Evolutionary conservation across 2,888 invertebrate genomes (phyloP).

Genomic region (Gnatocerus cornutus): DNA sequence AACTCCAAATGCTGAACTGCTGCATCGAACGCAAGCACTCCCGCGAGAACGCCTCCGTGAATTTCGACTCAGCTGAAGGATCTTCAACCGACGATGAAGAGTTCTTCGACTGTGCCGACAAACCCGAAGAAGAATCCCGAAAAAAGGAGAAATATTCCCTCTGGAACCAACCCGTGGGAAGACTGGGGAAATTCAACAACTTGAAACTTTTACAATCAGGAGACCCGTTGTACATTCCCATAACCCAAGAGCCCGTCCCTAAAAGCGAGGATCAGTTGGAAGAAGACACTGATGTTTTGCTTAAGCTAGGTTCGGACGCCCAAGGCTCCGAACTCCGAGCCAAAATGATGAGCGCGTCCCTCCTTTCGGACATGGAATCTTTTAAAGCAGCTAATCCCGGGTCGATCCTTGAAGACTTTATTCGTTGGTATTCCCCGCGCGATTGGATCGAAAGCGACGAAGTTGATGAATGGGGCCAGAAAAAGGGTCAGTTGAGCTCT

Average conservation of each 20-base stretch:
- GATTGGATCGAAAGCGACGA: slow-evolving; percentile 86
- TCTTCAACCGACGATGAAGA: slow-evolving; percentile 77
- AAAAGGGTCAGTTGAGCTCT: slow-evolving; percentile 82
- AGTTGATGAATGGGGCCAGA: slow-evolving; percentile 75
- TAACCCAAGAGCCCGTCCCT: slow-evolving; percentile 94
- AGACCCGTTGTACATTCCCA: slow-evolving; percentile 84
- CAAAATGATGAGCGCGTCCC: slow-evolving; percentile 94
- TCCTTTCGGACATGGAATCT: slow-evolving; percentile 98
- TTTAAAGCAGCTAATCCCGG: slow-evolving; percentile 99
- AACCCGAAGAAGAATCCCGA: slow-evolving; percentile 68
- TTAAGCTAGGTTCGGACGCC: slow-evolving; percentile 89
- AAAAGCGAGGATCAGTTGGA: slow-evolving; percentile 98
- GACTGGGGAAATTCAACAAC: slow-evolving; percentile 80
- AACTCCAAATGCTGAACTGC: slow-evolving; percentile 90
- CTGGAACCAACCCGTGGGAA: slow-evolving; percentile 78
- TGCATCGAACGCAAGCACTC: slow-evolving; percentile 80
- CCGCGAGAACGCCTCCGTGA: slow-evolving; percentile 71
- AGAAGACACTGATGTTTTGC: slow-evolving; percentile 92
- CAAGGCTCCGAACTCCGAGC: slow-evolving; percentile 89
- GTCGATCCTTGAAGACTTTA: slow-evolving; percentile 93
- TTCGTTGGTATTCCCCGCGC: slow-evolving; percentile 98
- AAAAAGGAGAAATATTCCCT: slow-evolving; percentile 70
- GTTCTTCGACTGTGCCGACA: slow-evolving; percentile 84
- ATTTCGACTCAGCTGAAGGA: slow-evolving; percentile 69
- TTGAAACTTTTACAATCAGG: slow-evolving; percentile 80